Conservation (phyloP, 1,140 invertebrate genomes). For the Colletes gigas region DNA sequence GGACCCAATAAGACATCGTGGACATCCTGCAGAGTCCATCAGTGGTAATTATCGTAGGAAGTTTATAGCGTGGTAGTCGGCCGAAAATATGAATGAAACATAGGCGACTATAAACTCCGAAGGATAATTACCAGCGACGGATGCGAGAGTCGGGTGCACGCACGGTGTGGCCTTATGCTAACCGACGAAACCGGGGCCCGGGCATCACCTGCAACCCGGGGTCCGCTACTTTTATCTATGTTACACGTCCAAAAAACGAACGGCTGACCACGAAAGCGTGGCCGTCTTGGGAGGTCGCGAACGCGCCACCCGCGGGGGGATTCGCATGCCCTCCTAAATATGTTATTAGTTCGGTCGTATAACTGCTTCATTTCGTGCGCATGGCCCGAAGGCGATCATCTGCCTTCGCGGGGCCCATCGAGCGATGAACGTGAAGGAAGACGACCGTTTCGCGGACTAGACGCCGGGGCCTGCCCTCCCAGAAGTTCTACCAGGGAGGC, state of each 20-base stretch:
- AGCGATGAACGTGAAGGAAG: conserved; percentile 14
- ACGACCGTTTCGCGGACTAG: conserved; percentile 63
- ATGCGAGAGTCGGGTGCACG: no score
- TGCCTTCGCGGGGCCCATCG: conserved; percentile 59
- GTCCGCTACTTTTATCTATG: background rate
- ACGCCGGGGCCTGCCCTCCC: conserved; percentile 69
- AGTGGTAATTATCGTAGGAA: no score
- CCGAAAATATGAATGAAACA: no score
- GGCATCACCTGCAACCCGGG: background rate
- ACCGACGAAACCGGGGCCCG: no score
- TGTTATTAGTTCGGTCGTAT: conserved; percentile 80
- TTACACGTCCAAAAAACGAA: conserved; percentile 9
- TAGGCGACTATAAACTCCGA: no score
- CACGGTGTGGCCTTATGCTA: no score
- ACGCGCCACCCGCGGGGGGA: conserved; percentile 61
- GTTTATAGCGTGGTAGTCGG: no score
- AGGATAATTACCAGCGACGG: background rate
- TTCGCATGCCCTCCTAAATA: conserved; percentile 75
- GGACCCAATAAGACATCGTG: no score
- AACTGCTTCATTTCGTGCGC: conserved; percentile 78
- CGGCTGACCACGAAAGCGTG: conserved; percentile 67
- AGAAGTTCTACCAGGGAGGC: conserved; percentile 77
- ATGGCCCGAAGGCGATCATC: conserved; percentile 76
- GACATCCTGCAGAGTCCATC: no score
- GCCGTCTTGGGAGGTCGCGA: conserved; percentile 79